Percentiles rank a stretch among this genome's conserved stretches.
phyloP scores from a whole-genome alignment of 2,113 vertebrate genomes.

The Myrmecophaga tridactyla region DNA sequence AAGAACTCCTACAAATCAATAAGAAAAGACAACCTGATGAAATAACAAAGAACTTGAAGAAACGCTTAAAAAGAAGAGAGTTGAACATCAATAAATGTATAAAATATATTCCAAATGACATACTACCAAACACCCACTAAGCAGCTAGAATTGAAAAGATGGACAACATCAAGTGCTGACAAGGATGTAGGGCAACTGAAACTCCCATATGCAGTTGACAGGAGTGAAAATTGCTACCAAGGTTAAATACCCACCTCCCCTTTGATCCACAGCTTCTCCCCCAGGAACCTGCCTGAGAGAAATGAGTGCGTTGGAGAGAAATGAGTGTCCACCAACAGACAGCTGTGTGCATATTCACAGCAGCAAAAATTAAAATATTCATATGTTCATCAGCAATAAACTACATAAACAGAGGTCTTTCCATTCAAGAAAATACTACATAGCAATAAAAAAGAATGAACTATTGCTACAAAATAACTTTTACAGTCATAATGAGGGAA shows the following conservation, averaged over 20 bases:
- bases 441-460: not conserved
- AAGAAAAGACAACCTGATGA: not conserved
- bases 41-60: not conserved
- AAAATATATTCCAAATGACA: not conserved
- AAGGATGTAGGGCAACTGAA: not conserved
- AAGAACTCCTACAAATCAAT: not conserved
- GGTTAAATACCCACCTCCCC: not conserved
- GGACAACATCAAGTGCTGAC: not conserved
- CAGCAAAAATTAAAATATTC: not conserved
- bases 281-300: not conserved
- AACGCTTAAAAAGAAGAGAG: not conserved
- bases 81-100: not conserved
- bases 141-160: not conserved
- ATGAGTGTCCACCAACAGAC: not conserved
- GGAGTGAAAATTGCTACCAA: no score
- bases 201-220: not conserved
- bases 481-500: not conserved
- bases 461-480: no score
- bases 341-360: not conserved
- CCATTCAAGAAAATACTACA: not conserved
- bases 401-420: not conserved
- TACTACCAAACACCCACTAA: not conserved
- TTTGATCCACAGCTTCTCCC: no score
- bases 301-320: no score
- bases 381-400: not conserved